Percentiles rank a stretch among this genome's conserved stretches.
These are phyloP conservation scores for Alectura lathami DNA, from an alignment of 2,113 vertebrate species.

Conservation along the genomic window DNA sequence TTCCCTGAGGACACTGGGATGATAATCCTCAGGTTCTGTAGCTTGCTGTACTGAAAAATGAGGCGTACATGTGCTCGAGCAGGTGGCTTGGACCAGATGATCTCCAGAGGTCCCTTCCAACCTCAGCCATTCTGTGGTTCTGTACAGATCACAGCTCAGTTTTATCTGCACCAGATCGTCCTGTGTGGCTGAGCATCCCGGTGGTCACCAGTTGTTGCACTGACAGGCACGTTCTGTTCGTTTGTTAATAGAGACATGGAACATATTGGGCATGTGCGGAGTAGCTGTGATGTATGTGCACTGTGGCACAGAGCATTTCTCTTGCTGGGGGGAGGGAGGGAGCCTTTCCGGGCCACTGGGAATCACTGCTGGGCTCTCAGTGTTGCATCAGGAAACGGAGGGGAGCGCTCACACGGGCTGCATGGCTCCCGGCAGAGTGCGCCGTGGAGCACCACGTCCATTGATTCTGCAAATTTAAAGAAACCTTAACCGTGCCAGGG, in stretches of 20 bases:
- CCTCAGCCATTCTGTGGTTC: neutral
- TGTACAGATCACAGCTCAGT: neutral
- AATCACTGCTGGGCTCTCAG: neutral
- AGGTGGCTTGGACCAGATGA: neutral
- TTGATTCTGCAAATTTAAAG: neutral
- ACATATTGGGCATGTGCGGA: neutral
- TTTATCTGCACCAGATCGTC: neutral
- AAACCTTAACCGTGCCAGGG: neutral
- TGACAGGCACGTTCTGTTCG: fast-evolving
- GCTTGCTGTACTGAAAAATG: neutral
- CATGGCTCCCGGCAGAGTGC: neutral
- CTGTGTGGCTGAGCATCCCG: neutral
- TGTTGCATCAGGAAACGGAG: neutral
- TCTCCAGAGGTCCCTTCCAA: neutral
- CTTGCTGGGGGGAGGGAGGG: neutral
- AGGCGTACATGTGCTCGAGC: neutral
- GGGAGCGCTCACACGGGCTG: fast-evolving
- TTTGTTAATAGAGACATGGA: neutral
- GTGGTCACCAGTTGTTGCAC: neutral
- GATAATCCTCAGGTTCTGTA: neutral
- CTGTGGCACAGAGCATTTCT: neutral
- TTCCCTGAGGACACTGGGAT: neutral
- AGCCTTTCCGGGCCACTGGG: neutral
- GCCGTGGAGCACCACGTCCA: neutral
- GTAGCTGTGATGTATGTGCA: fast-evolving